Evolutionary conservation across 2,797 vertebrate species (phyloP).

Genomic region (Rhinophrynus dorsalis): DNA sequence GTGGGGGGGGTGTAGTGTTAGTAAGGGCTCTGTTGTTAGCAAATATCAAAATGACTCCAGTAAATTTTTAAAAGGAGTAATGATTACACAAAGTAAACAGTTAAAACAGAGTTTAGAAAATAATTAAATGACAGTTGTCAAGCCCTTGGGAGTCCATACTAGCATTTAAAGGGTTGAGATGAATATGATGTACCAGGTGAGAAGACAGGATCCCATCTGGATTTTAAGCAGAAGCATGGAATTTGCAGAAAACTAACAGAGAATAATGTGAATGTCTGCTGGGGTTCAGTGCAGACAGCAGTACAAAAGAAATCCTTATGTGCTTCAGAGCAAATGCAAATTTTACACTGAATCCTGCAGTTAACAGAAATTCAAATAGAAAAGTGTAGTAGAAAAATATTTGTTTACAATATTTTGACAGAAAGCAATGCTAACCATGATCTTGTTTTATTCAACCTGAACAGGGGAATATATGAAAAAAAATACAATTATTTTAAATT

Average conservation of each 20-base stretch:
- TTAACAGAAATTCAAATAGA: constrained; percentile 28
- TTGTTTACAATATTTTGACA: constrained; percentile 31
- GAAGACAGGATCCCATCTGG: constrained; percentile 17
- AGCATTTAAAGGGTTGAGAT: too few relatives aligned
- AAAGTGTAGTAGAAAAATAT: constrained; percentile 29
- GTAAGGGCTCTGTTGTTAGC: too few relatives aligned
- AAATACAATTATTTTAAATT: too few relatives aligned
- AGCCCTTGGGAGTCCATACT: neutral
- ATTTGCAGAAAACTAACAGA: constrained; percentile 48
- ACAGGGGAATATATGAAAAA: too few relatives aligned
- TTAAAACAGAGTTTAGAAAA: constrained; percentile 10
- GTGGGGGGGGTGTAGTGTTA: too few relatives aligned
- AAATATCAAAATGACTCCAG: too few relatives aligned
- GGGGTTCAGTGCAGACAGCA: constrained; percentile 7
- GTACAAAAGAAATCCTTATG: constrained; percentile 16
- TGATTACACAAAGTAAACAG: neutral
- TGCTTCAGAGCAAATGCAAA: constrained; percentile 43
- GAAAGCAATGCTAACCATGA: too few relatives aligned
- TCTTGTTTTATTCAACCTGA: too few relatives aligned
- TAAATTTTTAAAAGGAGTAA: neutral
- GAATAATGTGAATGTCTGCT: constrained; percentile 14
- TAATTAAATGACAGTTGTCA: neutral
- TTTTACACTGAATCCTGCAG: constrained; percentile 40
- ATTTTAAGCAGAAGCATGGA: constrained; percentile 20
- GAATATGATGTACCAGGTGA: constrained; percentile 27